Base-by-base conservation (phyloP, 2,888 invertebrate genomes). In the Dicyrtoma fusca region DNA sequence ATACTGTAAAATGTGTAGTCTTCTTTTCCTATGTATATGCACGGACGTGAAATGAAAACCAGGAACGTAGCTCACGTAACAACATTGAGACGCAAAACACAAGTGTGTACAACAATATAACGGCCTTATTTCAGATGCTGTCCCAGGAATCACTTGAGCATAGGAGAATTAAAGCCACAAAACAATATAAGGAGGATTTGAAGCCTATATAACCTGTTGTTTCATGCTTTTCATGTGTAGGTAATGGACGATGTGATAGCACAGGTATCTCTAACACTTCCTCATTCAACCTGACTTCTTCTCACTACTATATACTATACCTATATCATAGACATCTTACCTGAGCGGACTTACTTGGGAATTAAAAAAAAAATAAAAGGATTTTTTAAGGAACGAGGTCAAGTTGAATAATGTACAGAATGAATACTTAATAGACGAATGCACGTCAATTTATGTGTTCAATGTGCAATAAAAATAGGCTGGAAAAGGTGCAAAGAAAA, bases 131-230 rank as follows among this genome's bases (percentile, higher is more conserved):
- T 53, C 57, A 68, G 47, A 65, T 45, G 45, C 47, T 23, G 25
- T 63, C 63, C 62, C 51, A 61, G 51, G 73, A 68, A 66, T 73
- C 73, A 75, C 57, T 62, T 69, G 71, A 71, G 71, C 70, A 57
- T 57, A 65, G 49, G 55, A 49, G 66, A 65, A 70, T 75, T 72
- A 66, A 75, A 75, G 72, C 72, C 74, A 68, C 72, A 70, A 66
- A 74, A 74, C 74, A 74, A 76, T 74, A 64, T 62, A 62, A 62
- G 72, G 19, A 55, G 62, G 19, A 69, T 70, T 72, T n/a, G 62
- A 66, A 74, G 66, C 72, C 57, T 21, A 69, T 62, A 72, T 72
- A 66, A 72, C 71, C 57, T 71, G 64, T 19, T 45, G 61, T 59
- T 69, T 62, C 49, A 69, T 69, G 53, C 53, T 23, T 25, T 66